Base-by-base conservation (phyloP, 2,113 vertebrate species). In the Urocitellus parryii region DNA sequence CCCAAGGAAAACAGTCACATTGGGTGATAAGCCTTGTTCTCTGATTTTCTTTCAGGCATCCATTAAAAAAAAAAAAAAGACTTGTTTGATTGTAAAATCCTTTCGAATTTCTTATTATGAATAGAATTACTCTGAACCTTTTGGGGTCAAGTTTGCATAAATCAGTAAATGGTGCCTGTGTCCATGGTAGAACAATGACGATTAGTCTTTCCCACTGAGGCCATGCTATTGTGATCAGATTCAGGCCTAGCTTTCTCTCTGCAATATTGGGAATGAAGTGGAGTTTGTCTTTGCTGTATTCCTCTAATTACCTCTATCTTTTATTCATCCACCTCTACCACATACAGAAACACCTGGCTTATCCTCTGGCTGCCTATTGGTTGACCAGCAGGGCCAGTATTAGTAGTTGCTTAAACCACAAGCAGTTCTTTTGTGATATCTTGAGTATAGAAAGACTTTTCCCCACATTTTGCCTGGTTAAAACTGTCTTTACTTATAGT, bases 131-230 rank as follows among this genome's bases (percentile, higher is more conserved):
- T 86, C 20, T 77, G 34, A 37, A 24, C 14, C 29, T 79, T 61
- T 24, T 5, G 22, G 53, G 51, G 29, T 29, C 4, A 32, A n/a
- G 4, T 45, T 37, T 68, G 37, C 25, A 78, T 72, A 67, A 58
- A 6, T 72, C 65, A 76, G 11, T 51, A 72, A 70, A 34, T 76
- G 17, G 45, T 34, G 29, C 68, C n/a, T 72, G 4, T 16, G n/a
- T 29, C 53, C 18, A 25, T 14, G 1, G 32, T 5, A 6, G 58
- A 42, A 42, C 34, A 70, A 2, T 12, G 1, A 1, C 42, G 0
- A 2, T 45, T 3, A 0, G 1, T 24, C 25, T 93, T 88, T 48
- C 25, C 9, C 29, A 37, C 1, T 2, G 10, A 65, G 29, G 25
- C 14, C 77, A 34, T 2, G 51, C 24, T 65, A 0, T 2, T 39